Conservation (phyloP, 2,113 vertebrate species). For the Narcine bancroftii region DNA sequence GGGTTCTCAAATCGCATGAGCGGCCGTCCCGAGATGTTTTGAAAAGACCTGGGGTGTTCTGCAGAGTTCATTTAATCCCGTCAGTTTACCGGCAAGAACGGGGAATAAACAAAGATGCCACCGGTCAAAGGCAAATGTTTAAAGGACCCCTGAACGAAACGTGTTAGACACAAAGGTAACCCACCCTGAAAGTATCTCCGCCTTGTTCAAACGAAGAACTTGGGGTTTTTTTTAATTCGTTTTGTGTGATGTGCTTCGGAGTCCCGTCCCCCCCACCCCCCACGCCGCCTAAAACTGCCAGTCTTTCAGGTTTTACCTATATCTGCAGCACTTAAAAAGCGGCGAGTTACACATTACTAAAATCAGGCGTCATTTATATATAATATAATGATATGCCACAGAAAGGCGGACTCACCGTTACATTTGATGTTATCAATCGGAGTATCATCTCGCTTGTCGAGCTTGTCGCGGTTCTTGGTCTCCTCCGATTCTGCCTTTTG, state of each 20-base stretch:
- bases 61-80: not conserved
- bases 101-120: not conserved
- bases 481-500: constrained; percentile 91
- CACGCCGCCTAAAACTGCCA: not conserved
- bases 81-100: not conserved
- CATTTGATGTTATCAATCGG: constrained; percentile 78
- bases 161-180: not conserved
- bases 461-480: constrained; percentile 63
- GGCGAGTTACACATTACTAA: not conserved
- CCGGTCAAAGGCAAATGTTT: not conserved
- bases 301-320: not conserved
- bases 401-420: constrained; percentile 69
- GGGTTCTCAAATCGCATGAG: not conserved
- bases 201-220: not conserved
- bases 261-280: not conserved
- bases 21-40: not conserved
- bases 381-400: not conserved
- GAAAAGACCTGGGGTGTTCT: not conserved
- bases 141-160: not conserved
- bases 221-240: not conserved
- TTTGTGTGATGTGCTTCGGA: not conserved
- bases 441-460: constrained; percentile 82
- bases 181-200: not conserved
- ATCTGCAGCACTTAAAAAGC: not conserved
- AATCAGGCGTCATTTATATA: not conserved